These are phyloP conservation scores for Enteromius paludinosus DNA, from an alignment of 2,797 vertebrate genomes.

Conservation along the genomic window DNA sequence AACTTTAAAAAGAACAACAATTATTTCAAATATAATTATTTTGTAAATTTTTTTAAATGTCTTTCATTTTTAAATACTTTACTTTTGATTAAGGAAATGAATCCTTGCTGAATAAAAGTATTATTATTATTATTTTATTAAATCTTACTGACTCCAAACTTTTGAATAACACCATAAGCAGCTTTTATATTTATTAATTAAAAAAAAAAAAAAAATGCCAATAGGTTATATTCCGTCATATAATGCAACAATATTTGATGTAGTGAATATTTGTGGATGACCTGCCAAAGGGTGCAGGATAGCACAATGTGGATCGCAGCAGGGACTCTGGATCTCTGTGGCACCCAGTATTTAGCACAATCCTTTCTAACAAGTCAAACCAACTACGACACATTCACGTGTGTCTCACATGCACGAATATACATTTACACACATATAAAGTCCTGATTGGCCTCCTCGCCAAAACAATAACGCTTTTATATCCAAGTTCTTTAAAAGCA, in stretches of 20 bases:
- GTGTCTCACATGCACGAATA: slow-evolving; percentile 1
- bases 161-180: not conserved
- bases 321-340: not conserved
- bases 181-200: not conserved
- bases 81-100: not conserved
- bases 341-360: not conserved
- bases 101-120: not conserved
- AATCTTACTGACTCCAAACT: not conserved
- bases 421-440: slow-evolving; percentile 34
- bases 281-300: not conserved
- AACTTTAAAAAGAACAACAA: too few relatives aligned
- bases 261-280: not conserved
- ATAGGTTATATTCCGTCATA: not conserved
- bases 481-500: slow-evolving; percentile 44
- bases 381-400: not conserved
- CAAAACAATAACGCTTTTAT: slow-evolving; percentile 49
- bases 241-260: not conserved
- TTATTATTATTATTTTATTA: not conserved
- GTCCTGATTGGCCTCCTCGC: slow-evolving; percentile 43
- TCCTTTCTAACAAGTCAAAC: slow-evolving; percentile 4
- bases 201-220: not conserved
- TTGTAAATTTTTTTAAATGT: not conserved
- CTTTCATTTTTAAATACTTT: not conserved
- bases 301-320: slow-evolving; percentile 8
- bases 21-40: not conserved